Conservation (phyloP, 2,797 vertebrate species). For the Philypnodon macrostomus region DNA sequence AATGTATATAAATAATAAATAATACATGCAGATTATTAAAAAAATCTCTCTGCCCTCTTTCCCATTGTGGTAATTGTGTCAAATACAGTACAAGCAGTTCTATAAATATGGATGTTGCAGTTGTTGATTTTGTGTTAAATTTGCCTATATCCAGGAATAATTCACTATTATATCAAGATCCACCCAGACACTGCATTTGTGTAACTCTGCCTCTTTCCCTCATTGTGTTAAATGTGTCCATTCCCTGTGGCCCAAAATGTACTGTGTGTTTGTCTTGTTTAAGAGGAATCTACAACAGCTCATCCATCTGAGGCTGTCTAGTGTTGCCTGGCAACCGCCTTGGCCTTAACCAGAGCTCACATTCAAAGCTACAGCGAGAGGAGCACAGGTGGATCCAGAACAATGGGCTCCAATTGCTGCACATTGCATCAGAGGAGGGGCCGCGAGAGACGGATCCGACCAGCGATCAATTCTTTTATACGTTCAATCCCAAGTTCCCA, state of each 20-base stretch:
- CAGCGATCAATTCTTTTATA: conserved; percentile 48
- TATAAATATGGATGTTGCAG: too few relatives aligned
- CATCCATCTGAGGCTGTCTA: conserved; percentile 45
- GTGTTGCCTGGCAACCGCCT: conserved; percentile 74
- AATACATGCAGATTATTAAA: too few relatives aligned
- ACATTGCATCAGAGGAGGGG: conserved; percentile 66
- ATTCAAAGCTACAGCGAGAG: conserved; percentile 36
- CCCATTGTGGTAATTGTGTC: too few relatives aligned
- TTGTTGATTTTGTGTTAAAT: too few relatives aligned
- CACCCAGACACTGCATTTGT: conserved; percentile 37
- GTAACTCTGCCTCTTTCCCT: neutral
- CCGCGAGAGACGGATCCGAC: conserved; percentile 31
- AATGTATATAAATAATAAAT: too few relatives aligned
- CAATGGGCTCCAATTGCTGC: conserved; percentile 56
- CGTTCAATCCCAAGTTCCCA: conserved; percentile 19
- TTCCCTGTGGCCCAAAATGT: conserved; percentile 32
- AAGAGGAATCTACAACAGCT: conserved; percentile 51
- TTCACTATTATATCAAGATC: neutral
- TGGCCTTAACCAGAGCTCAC: conserved; percentile 56
- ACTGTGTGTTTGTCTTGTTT: conserved; percentile 49
- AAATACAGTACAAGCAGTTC: too few relatives aligned
- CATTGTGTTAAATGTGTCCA: conserved; percentile 17
- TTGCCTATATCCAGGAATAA: too few relatives aligned
- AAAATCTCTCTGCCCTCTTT: too few relatives aligned
- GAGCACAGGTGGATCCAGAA: conserved; percentile 62